These are phyloP conservation scores for Stegostoma tigrinum DNA, from an alignment of 2,113 vertebrate genomes.

Conservation along the genomic window DNA sequence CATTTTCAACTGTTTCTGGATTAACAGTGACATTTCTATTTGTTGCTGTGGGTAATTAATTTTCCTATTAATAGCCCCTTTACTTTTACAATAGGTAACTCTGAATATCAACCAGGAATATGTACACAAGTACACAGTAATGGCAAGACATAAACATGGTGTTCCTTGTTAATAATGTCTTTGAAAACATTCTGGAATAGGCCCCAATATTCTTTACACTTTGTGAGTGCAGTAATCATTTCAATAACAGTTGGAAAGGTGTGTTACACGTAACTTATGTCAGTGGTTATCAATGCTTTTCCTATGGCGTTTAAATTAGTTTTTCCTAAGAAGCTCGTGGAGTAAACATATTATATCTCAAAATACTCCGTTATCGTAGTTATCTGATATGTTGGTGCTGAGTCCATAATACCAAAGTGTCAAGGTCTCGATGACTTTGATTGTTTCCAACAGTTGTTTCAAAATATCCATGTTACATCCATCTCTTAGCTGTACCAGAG, in stretches of 20 bases:
- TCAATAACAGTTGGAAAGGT: neutral
- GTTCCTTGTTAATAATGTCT: neutral
- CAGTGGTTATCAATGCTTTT: neutral
- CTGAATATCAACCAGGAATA: neutral
- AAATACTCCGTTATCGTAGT: neutral
- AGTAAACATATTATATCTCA: neutral
- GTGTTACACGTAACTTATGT: neutral
- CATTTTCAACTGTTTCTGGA: neutral
- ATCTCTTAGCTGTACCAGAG: neutral
- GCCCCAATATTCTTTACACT: neutral
- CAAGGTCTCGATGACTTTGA: slow-evolving; percentile 26
- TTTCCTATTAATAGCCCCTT: neutral
- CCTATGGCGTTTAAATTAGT: neutral
- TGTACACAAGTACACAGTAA: neutral
- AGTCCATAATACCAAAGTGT: neutral
- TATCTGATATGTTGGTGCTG: slow-evolving; percentile 29
- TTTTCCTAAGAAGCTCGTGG: no score
- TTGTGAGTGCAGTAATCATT: neutral
- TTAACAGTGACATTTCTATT: neutral
- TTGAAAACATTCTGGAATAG: neutral
- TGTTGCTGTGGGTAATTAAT: neutral
- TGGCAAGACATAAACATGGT: neutral
- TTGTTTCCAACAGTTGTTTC: slow-evolving; percentile 34
- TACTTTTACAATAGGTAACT: neutral
- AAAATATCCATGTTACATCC: neutral